Evolutionary conservation across 1,140 invertebrate genomes (phyloP).

Genomic region (Dreissena rostriformis): DNA sequence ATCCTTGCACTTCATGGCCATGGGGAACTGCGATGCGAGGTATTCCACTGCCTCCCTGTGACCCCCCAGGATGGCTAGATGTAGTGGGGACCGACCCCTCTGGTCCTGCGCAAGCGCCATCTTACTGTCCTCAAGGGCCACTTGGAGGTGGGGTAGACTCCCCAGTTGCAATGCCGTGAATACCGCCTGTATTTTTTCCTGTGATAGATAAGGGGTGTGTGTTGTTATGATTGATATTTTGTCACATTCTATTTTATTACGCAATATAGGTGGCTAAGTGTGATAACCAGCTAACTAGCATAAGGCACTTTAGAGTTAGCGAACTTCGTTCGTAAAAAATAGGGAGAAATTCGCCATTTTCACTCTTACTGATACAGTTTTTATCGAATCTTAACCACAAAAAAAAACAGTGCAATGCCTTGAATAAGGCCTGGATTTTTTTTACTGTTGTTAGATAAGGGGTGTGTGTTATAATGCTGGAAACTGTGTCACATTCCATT

Average conservation of each 20-base stretch:
- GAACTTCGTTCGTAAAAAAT: too few relatives aligned
- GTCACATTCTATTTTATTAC: too few relatives aligned
- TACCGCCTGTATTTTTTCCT: constrained; percentile 57
- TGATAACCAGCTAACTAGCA: too few relatives aligned
- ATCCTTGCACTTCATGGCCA: constrained; percentile 66
- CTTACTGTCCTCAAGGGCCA: constrained; percentile 59
- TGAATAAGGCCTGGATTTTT: constrained; percentile 57
- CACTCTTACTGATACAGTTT: too few relatives aligned
- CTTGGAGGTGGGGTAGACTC: constrained; percentile 59
- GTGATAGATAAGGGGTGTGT: neutral
- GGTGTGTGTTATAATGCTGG: too few relatives aligned
- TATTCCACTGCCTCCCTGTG: constrained; percentile 63
- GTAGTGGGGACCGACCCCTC: constrained; percentile 64
- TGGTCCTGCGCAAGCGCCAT: constrained; percentile 61
- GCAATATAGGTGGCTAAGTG: too few relatives aligned
- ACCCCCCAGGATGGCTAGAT: constrained; percentile 65
- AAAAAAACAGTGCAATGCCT: too few relatives aligned
- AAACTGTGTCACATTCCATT: too few relatives aligned
- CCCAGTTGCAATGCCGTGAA: constrained; percentile 63
- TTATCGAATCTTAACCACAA: too few relatives aligned
- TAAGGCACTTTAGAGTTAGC: too few relatives aligned
- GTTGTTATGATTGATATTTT: too few relatives aligned
- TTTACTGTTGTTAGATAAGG: constrained; percentile 42
- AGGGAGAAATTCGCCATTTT: too few relatives aligned
- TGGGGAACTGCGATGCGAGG: constrained; percentile 59